These are phyloP conservation scores for Botrylloides violaceus DNA, from an alignment of 23 tunicate genomes.

Conservation along the genomic window DNA sequence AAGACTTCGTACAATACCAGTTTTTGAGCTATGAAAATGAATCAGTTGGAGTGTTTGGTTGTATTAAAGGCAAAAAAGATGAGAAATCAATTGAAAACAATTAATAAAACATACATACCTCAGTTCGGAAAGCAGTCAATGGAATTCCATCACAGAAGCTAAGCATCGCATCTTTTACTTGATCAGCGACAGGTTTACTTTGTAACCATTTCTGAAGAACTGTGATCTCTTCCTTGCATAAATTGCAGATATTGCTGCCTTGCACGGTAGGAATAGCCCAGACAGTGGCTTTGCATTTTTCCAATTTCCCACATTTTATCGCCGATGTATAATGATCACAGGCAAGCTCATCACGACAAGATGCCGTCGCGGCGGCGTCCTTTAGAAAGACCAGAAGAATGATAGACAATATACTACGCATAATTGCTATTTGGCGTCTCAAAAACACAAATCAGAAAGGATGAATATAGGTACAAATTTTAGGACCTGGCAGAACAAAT, in stretches of 20 bases:
- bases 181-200: too few species aligned
- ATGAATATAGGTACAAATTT: too few species aligned
- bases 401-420: background rate
- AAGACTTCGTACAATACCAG: too few species aligned
- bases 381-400: background rate
- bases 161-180: background rate
- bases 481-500: too few species aligned
- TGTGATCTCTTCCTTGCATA: constrained; percentile 1
- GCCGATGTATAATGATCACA: background rate
- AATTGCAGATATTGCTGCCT: background rate
- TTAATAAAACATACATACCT: background rate
- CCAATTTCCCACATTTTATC: background rate
- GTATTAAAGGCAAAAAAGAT: background rate
- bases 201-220: constrained; percentile 2
- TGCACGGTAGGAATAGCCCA: constrained; percentile 4
- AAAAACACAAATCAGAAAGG: background rate
- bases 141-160: constrained; percentile 1
- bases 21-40: too few species aligned
- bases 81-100: background rate
- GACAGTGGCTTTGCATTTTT: background rate
- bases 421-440: background rate
- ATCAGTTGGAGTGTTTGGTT: too few species aligned
- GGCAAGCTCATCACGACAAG: background rate
- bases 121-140: background rate
- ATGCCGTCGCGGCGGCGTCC: background rate